Percentiles rank a stretch among this genome's conserved stretches.
phyloP scores from a whole-genome alignment of 2,888 invertebrate genomes.

The Andrena hattorfiana region DNA sequence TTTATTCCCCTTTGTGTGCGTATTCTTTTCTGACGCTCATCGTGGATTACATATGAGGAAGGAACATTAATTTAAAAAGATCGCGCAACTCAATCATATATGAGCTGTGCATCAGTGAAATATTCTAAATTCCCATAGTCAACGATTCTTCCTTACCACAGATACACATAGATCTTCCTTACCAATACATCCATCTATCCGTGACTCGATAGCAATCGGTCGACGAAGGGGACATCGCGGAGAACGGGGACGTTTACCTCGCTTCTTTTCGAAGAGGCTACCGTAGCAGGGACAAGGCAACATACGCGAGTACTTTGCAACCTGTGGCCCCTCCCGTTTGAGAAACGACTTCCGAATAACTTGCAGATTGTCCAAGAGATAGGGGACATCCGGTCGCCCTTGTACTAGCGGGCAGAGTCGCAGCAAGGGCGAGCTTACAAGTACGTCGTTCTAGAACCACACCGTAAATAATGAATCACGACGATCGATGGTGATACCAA shows the following conservation, averaged over 20 bases:
- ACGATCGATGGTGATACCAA: conserved; percentile 79
- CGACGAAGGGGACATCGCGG: no score
- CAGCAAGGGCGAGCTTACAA: conserved; percentile 74
- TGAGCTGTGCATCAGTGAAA: no score
- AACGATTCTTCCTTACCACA: no score
- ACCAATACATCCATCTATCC: no score
- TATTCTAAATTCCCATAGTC: no score
- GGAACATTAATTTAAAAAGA: no score
- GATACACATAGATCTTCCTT: no score
- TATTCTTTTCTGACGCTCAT: not conserved
- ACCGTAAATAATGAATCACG: conserved; percentile 80
- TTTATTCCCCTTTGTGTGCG: not conserved
- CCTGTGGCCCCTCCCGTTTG: not conserved
- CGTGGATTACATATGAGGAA: not conserved
- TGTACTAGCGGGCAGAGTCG: conserved; percentile 38
- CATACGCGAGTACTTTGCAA: not conserved
- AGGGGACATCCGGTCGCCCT: conserved; percentile 41
- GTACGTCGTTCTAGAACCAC: conserved; percentile 75
- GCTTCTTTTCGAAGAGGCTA: not conserved
- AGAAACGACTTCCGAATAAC: conserved; percentile 45
- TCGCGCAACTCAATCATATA: no score
- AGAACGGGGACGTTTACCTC: not conserved
- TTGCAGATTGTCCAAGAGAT: conserved; percentile 30
- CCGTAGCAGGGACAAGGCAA: not conserved
- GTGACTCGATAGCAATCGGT: no score